These are phyloP conservation scores for Falco naumanni DNA, from an alignment of 2,797 vertebrate species.

Conservation along the genomic window DNA sequence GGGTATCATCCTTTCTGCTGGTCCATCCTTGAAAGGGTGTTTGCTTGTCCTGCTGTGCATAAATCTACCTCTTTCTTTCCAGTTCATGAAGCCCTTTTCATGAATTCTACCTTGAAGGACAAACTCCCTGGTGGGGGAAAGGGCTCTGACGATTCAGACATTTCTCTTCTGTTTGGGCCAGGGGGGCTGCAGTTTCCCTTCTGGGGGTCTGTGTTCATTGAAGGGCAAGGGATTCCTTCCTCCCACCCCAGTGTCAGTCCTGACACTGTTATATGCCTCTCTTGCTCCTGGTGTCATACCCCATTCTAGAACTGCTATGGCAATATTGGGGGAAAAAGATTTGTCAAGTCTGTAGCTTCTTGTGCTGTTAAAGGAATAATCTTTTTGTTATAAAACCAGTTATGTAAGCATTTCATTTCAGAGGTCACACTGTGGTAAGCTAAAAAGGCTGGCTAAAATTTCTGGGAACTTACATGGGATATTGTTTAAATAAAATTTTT, in stretches of 20 bases:
- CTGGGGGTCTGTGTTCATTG: not conserved
- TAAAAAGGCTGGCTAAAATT: constrained; percentile 14
- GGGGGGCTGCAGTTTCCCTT: not conserved
- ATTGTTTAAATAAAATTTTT: not conserved
- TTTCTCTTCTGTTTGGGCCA: not conserved
- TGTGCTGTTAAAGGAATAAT: constrained; percentile 22
- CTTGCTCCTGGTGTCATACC: not conserved
- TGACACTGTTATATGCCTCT: not conserved
- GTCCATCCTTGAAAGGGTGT: not conserved
- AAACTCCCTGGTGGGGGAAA: not conserved
- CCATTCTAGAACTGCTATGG: not conserved
- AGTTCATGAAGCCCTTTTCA: not conserved
- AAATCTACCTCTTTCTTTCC: not conserved
- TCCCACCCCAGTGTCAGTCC: not conserved
- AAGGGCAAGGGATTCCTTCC: not conserved
- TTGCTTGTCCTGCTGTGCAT: not conserved
- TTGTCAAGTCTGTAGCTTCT: not conserved
- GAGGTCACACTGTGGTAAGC: constrained; percentile 20
- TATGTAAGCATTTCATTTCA: constrained; percentile 50
- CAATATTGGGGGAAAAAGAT: not conserved
- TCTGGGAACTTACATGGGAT: not conserved
- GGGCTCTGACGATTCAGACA: not conserved
- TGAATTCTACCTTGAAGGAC: not conserved
- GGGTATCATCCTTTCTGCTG: not conserved
- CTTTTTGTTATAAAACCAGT: constrained; percentile 39